Conservation (phyloP, 2,797 vertebrate species). For the Phrynocephalus guinanensis region DNA sequence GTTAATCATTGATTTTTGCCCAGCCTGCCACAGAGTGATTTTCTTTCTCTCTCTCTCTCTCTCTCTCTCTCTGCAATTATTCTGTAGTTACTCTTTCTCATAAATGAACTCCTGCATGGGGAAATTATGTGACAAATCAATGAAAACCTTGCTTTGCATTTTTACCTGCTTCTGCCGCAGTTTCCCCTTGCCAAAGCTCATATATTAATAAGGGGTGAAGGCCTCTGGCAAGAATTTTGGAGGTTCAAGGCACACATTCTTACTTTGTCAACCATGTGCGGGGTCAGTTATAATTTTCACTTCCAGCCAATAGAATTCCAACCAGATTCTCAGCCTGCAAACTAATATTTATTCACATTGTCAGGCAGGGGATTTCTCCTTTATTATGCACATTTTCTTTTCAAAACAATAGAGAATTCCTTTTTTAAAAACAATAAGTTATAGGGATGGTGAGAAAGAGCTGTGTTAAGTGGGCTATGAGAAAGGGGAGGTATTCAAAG, state of each 20-base stretch:
- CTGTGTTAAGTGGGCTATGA: not conserved
- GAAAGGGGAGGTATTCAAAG: not conserved
- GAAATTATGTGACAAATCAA: conserved; percentile 37
- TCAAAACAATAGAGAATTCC: not conserved
- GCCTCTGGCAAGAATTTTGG: not conserved
- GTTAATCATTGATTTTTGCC: conserved; percentile 23
- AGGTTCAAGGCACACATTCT: not conserved
- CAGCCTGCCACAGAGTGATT: not conserved
- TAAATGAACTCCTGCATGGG: conserved; percentile 20
- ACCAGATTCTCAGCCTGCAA: not conserved
- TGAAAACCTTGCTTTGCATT: conserved; percentile 25
- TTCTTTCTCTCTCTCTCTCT: not conserved
- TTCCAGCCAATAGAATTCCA: not conserved
- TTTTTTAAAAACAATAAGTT: not conserved
- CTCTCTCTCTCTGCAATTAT: not conserved
- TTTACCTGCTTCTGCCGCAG: not conserved
- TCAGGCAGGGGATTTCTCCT: not conserved
- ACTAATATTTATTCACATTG: no score
- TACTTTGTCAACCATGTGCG: not conserved
- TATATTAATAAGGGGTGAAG: conserved; percentile 6
- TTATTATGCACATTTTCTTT: not conserved
- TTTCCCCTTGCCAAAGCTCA: conserved; percentile 8
- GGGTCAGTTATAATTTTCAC: not conserved
- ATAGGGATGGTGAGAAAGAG: no score
- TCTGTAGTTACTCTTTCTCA: conserved; percentile 22